Base-by-base conservation (phyloP, 2,888 invertebrate genomes). In the Erebia epiphron region DNA sequence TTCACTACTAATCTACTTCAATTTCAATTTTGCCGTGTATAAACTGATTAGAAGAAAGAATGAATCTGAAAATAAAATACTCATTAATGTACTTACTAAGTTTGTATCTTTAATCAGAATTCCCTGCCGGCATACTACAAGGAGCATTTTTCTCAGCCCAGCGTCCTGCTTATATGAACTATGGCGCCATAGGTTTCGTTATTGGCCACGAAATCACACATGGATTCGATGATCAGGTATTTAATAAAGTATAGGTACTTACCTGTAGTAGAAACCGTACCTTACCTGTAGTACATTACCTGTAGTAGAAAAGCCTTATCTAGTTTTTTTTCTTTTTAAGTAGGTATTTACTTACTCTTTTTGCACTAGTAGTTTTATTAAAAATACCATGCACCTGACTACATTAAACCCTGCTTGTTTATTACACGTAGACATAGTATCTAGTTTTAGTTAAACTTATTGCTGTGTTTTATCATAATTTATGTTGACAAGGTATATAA, bases 141-240 rank as follows among this genome's bases (percentile, higher is more conserved):
- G 98, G 98, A 1, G 96, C 96, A 1, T 98, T 98, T 95, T 98
- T 98, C 92, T 96, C 96, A 69, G 97, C 97, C 67, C 96, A 97
- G 62, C 95, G 98, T 26, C 98, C 98, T 0, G 96, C 96, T 77
- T 98, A 98, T 86, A 97, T 98, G 97, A 98, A 98, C 87, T 98
- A 97, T 79, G 98, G 98, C 21, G 97, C 97, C 2, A 98, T 98
- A 75, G 98, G 98, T 2, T 97, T 97, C 81, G 97, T 98, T 3
- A 98, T 98, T 80, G 98, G 98, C 0, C 98, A 98, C 83, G 98
- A 98, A 92, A 98, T 98, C 67, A 98, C 98, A 0, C 98, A 98
- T 83, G 97, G 97, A 11, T 98, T 98, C 80, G 97, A 97, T 83
- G 97, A 97, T 83, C 96, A 97, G 91, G 95, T 94, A 85, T 56